Evolutionary conservation across 2,113 vertebrate species (phyloP).

Genomic region (Gadus macrocephalus): DNA sequence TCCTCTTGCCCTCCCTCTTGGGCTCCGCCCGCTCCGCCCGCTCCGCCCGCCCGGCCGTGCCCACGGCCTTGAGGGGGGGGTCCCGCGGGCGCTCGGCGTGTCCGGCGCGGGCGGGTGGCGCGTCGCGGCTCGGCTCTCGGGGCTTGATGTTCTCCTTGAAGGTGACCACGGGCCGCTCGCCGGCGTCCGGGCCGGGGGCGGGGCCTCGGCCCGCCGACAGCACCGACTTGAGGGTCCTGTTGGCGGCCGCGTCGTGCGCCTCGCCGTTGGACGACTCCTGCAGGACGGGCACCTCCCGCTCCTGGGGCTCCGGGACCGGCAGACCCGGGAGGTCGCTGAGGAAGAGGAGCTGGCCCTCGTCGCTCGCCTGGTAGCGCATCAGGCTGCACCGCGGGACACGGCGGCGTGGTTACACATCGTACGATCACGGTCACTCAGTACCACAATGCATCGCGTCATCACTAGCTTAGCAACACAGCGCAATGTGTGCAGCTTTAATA

Average conservation of each 20-base stretch:
- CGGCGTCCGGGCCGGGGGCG: slow-evolving; percentile 73
- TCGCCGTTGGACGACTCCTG: slow-evolving; percentile 85
- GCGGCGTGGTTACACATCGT: background rate
- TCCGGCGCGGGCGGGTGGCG: slow-evolving; percentile 60
- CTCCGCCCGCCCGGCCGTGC: slow-evolving; percentile 76
- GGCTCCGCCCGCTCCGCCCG: slow-evolving; percentile 84
- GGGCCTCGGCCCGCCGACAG: slow-evolving; percentile 84
- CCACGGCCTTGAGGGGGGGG: slow-evolving; percentile 76
- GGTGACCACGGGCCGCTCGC: slow-evolving; percentile 89
- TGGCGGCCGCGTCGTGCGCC: slow-evolving; percentile 69
- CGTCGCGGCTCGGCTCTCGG: slow-evolving; percentile 82
- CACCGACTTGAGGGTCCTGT: slow-evolving; percentile 86
- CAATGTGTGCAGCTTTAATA: too few species aligned
- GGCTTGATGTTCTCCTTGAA: slow-evolving; percentile 98
- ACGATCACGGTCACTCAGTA: background rate
- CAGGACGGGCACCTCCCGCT: slow-evolving; percentile 83
- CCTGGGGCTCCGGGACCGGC: slow-evolving; percentile 83
- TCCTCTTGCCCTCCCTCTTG: slow-evolving; percentile 89
- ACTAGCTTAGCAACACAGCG: too few species aligned
- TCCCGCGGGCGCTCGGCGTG: slow-evolving; percentile 75
- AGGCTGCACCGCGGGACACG: slow-evolving; percentile 68
- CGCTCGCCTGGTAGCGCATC: slow-evolving; percentile 84
- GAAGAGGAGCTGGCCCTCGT: slow-evolving; percentile 89
- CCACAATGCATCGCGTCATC: too few species aligned
- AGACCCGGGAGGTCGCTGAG: slow-evolving; percentile 90